A percentile compares a stretch with the other conserved stretches of the same genome.
Conservation (phyloP, 2,797 vertebrate genomes). For the Lepilemur ruficaudatus region DNA sequence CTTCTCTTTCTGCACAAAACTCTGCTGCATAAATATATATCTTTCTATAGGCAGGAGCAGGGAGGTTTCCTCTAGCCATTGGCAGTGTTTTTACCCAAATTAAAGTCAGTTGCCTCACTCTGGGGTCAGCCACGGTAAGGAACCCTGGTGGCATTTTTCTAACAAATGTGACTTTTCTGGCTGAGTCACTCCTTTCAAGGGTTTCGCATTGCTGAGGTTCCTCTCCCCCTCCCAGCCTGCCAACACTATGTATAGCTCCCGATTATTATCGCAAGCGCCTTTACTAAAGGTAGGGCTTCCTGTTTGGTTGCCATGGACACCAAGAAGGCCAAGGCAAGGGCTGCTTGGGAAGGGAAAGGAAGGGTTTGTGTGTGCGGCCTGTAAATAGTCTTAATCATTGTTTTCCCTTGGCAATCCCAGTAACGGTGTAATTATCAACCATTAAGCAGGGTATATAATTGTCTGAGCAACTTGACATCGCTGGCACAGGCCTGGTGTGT, state of each 20-base stretch:
- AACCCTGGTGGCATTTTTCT: not conserved
- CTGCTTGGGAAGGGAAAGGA: slow-evolving; percentile 48
- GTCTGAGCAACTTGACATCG: slow-evolving; percentile 58
- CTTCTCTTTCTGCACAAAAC: not conserved
- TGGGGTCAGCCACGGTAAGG: not conserved
- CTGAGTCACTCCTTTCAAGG: slow-evolving; percentile 58
- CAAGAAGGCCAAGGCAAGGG: slow-evolving; percentile 77
- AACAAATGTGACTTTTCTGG: slow-evolving; percentile 46
- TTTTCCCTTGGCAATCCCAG: slow-evolving; percentile 70
- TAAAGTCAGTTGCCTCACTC: not conserved
- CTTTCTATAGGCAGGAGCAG: not conserved
- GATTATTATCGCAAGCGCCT: slow-evolving; percentile 76
- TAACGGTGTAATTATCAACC: slow-evolving; percentile 71
- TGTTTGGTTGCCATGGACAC: slow-evolving; percentile 91
- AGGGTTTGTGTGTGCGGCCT: slow-evolving; percentile 61
- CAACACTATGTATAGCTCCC: slow-evolving; percentile 23
- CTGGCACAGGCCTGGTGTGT: slow-evolving; percentile 1
- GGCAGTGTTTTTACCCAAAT: not conserved
- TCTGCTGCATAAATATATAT: not conserved
- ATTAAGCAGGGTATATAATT: slow-evolving; percentile 55
- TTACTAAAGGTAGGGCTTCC: slow-evolving; percentile 84
- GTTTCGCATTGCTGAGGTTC: not conserved
- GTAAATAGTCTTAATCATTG: slow-evolving; percentile 78
- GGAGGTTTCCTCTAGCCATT: not conserved
- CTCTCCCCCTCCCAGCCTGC: not conserved